A percentile compares a stretch with the other conserved stretches of the same genome.
phyloP scores from a whole-genome alignment of 2,113 vertebrate genomes.

The Sebastes fasciatus region DNA sequence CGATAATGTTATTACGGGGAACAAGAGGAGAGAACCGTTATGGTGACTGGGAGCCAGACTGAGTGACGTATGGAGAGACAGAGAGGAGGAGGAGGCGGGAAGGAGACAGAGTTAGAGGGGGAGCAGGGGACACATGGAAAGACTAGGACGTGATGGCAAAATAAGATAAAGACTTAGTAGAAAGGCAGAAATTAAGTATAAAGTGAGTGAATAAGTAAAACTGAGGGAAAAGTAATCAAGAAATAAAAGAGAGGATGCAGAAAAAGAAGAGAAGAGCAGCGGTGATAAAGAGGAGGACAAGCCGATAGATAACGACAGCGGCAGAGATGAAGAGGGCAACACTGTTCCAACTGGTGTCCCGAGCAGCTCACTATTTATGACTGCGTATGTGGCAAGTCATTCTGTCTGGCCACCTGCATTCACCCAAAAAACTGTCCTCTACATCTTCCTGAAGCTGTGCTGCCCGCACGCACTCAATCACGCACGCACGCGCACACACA shows the following conservation, averaged over 20 bases:
- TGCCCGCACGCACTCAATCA: neutral
- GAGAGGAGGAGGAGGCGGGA: neutral
- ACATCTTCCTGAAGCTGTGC: constrained; percentile 2
- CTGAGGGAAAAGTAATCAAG: neutral
- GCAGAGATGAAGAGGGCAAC: neutral
- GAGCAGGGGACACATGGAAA: constrained; percentile 19
- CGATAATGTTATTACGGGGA: constrained; percentile 30
- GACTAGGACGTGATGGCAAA: neutral
- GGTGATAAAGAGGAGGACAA: neutral
- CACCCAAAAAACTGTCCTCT: constrained; percentile 28
- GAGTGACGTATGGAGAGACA: neutral
- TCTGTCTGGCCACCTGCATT: constrained; percentile 39
- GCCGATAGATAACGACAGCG: neutral
- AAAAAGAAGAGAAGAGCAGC: constrained; percentile 3
- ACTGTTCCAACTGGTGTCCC: constrained; percentile 14
- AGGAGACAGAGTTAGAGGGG: neutral
- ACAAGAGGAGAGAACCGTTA: neutral
- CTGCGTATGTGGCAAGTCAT: constrained; percentile 41
- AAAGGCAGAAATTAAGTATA: neutral
- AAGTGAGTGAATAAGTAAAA: neutral
- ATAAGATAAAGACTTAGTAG: neutral
- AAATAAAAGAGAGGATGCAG: neutral
- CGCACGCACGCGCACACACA: neutral
- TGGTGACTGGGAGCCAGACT: constrained; percentile 15
- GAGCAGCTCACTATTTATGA: constrained; percentile 58